A percentile compares a stretch with the other conserved stretches of the same genome.
Evolutionary conservation across 2,888 invertebrate genomes (phyloP).

Genomic region (Leptopilina syphax): DNA sequence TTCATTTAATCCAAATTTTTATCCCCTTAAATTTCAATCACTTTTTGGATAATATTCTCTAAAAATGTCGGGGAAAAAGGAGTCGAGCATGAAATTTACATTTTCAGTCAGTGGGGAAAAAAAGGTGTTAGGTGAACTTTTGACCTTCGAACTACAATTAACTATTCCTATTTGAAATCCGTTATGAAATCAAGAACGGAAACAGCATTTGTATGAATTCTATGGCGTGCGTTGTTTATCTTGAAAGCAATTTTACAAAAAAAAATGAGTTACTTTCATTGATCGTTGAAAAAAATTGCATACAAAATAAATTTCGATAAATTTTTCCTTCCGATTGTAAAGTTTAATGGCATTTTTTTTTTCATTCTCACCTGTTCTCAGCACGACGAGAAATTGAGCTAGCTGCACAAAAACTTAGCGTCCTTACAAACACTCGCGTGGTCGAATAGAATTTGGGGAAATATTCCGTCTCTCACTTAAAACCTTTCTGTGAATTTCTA

Average conservation of each 20-base stretch:
- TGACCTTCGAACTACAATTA: conserved; percentile 20
- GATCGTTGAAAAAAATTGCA: conserved; percentile 15
- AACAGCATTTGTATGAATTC: conserved; percentile 9
- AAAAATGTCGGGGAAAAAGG: background rate
- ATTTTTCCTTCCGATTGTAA: background rate
- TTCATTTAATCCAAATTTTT: background rate
- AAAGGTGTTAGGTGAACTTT: conserved; percentile 1
- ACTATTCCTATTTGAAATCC: background rate
- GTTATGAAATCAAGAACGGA: conserved; percentile 1
- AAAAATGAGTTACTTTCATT: conserved; percentile 4
- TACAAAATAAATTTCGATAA: background rate
- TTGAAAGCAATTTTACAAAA: background rate
- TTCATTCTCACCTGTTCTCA: background rate
- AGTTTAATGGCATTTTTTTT: background rate
- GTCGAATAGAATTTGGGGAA: background rate
- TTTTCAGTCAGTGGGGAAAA: background rate
- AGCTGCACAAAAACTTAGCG: conserved; percentile 17
- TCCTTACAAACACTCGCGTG: background rate
- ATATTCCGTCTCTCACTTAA: background rate
- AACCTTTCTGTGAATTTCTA: background rate
- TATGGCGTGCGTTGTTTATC: conserved; percentile 2
- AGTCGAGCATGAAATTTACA: background rate
- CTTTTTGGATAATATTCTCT: background rate
- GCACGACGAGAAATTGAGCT: too few relatives aligned
- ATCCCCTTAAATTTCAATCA: background rate